phyloP scores from a whole-genome alignment of 2,797 vertebrate genomes.

The Microctenopoma steveboyesi region DNA sequence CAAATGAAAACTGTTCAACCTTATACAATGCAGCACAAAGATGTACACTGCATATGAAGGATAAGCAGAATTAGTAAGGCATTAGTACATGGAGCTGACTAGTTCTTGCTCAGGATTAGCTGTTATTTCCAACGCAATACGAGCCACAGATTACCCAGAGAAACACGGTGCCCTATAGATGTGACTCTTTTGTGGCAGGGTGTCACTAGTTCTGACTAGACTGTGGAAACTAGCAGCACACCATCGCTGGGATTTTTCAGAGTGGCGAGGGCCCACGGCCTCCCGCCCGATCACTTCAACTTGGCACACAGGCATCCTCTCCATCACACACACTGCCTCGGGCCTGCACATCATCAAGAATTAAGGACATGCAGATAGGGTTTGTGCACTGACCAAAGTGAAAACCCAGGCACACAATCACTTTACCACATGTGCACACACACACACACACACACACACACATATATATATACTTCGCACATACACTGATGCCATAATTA shows the following conservation, averaged over 20 bases:
- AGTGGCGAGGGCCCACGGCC: conserved; percentile 57
- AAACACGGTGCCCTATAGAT: conserved; percentile 64
- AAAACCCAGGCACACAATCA: conserved; percentile 71
- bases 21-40: conserved; percentile 46
- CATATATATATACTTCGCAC: conserved; percentile 44
- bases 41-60: conserved; percentile 25
- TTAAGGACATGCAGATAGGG: conserved; percentile 87
- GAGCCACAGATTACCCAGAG: conserved; percentile 58
- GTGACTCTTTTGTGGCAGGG: conserved; percentile 56
- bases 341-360: conserved; percentile 87
- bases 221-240: conserved; percentile 38
- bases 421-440: conserved; percentile 38
- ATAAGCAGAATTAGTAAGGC: conserved; percentile 51
- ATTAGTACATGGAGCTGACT: conserved; percentile 47
- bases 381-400: conserved; percentile 80
- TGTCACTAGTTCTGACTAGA: conserved; percentile 56
- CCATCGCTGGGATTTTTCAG: conserved; percentile 44
- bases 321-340: conserved; percentile 83
- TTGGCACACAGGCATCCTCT: conserved; percentile 80
- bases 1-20: conserved; percentile 44
- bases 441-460: conserved; percentile 41
- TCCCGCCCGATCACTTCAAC: conserved; percentile 74
- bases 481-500: conserved; percentile 35
- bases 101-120: conserved; percentile 51
- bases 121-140: conserved; percentile 59